Conservation (phyloP, 2,888 invertebrate genomes). For the Aphodius granarius region DNA sequence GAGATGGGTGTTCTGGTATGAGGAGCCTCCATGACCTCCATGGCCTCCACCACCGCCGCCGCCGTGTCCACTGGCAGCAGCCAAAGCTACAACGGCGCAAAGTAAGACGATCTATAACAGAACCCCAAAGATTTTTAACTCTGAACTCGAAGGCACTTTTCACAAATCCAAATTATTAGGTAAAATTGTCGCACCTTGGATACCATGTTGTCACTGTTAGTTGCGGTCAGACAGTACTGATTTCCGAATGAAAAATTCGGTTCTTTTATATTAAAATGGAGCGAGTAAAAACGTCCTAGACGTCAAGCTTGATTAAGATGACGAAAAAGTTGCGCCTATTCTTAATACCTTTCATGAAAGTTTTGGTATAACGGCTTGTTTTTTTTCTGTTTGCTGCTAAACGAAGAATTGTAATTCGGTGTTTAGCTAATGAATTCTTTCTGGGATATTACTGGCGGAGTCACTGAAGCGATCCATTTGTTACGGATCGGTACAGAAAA, state of each 20-base stretch:
- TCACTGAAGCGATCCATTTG: neutral
- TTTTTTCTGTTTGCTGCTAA: neutral
- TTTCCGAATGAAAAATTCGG: neutral
- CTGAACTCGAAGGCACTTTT: neutral
- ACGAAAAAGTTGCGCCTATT: neutral
- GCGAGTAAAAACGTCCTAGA: neutral
- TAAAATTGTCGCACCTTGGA: constrained; percentile 15
- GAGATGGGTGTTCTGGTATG: constrained; percentile 17
- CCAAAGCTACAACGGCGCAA: constrained; percentile 24
- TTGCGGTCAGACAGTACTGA: neutral
- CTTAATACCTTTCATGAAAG: neutral
- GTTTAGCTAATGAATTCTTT: neutral
- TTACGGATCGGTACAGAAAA: neutral
- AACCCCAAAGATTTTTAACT: neutral
- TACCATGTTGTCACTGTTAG: constrained; percentile 16
- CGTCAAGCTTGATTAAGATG: neutral
- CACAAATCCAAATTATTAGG: neutral
- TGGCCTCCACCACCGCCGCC: constrained; percentile 21
- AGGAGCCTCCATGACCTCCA: constrained; percentile 21
- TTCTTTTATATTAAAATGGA: neutral
- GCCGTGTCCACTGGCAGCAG: constrained; percentile 22
- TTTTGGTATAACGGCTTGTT: neutral
- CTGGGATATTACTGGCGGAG: neutral
- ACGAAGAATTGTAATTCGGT: neutral
- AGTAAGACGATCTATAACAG: constrained; percentile 14